Evolutionary conservation across 2,888 invertebrate species (phyloP), one percentile per base, ranked within the genome.

Genomic region (Callimorpha dominula): DNA sequence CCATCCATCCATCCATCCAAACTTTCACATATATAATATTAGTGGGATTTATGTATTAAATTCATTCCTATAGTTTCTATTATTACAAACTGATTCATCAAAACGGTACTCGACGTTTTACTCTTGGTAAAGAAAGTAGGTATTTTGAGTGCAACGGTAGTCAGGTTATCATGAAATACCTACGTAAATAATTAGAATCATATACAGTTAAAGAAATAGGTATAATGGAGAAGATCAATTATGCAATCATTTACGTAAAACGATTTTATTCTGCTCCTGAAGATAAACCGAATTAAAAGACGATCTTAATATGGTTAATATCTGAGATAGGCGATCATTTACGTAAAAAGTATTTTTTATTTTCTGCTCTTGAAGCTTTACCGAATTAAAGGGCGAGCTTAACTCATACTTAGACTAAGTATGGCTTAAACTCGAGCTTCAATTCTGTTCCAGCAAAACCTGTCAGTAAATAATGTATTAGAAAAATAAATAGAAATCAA

Each of bases 311-410:
- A 54, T n/a, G 54, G n/a, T n/a, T n/a, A 54, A 54, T 54, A 54
- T 54, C 54, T 54, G n/a, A 54, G 54, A 54, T n/a, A n/a, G 54
- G 0, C 54, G 54, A 54, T n/a, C 12, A 20, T 20, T 57, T 31
- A 31, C 14, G 57, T 57, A 57, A 57, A 57, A 57, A 20, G 57
- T 20, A 54, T 54, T 54, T 54, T n/a, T n/a, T n/a, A 54, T 54
- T 54, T 54, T 54, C 54, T n/a, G 17, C 54, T 54, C 54, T 54
- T 54, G 54, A 54, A 54, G n/a, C 54, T 54, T 54, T n/a, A 54
- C 20, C 20, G 20, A 20, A 20, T 57, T 20, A 12, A 20, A 20
- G 11, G 20, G 20, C 57, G 57, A 20, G 11, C 57, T 57, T 12
- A 57, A 57, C n/a, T 4, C 57, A 11, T 57, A 57, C 57, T 57